Evolutionary conservation across 2,797 vertebrate genomes (phyloP).

Genomic region (Premnoplex brunnescens): DNA sequence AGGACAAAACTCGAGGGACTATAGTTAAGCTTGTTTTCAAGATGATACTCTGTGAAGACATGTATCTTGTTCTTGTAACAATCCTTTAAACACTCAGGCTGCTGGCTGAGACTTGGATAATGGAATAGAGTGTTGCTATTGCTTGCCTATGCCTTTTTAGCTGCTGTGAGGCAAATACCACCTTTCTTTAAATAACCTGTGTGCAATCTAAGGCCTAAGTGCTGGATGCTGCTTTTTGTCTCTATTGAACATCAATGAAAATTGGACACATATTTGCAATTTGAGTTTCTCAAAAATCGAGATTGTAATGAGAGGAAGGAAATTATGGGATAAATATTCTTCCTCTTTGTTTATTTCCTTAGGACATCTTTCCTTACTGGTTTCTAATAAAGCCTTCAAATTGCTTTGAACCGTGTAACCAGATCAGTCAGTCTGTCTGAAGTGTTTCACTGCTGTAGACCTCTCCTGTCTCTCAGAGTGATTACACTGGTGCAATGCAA

Average conservation of each 20-base stretch:
- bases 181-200: neutral
- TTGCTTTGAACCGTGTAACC: neutral
- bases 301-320: neutral
- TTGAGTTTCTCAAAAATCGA: neutral
- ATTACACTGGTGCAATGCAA: fast-evolving
- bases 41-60: neutral
- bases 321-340: neutral
- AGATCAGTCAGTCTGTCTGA: neutral
- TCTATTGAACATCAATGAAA: neutral
- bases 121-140: neutral
- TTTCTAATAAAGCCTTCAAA: neutral
- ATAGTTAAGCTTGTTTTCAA: neutral
- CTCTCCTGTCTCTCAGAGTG: neutral
- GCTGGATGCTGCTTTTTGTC: neutral
- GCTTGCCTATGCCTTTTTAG: neutral
- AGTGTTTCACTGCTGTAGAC: neutral
- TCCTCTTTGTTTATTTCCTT: neutral
- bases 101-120: neutral
- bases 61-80: neutral
- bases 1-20: neutral
- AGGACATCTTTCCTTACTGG: neutral
- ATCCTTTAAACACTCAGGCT: neutral
- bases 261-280: neutral
- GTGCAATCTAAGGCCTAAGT: neutral
- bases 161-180: neutral